Base-by-base conservation (phyloP, 2,797 vertebrate genomes). In the Myotis daubentonii region DNA sequence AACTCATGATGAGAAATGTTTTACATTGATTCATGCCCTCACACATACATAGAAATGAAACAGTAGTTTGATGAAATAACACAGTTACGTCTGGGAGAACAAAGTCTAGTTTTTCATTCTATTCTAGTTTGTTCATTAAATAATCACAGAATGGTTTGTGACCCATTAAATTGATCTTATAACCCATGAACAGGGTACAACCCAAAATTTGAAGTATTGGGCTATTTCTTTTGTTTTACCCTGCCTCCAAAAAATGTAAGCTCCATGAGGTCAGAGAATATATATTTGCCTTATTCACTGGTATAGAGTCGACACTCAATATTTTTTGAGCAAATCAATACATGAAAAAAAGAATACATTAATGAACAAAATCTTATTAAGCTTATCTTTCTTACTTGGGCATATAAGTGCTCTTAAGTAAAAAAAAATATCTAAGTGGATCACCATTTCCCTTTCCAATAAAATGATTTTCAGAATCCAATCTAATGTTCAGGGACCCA, bases 401-500 rank as follows among this genome's bases (percentile, higher is more conserved):
- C 23, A 70, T 76, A 66, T 8, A 49, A 66, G 44, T 81, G 20
- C 7, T 49, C 92, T 82, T 75, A 93, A 80, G 55, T 80, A 94
- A 60, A 60, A 60, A 60, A 60, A 11, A 60, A 13, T n/a, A 78
- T 68, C 86, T 84, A 75, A 86, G 28, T 66, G 72, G 20, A 60
- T 20, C 1, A 4, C 80, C 12, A 70, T 89, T 89, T 91, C 44
- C 13, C 81, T 86, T 91, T 90, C 36, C 51, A 23, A 89, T 55
- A 89, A 92, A 89, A 82, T 57, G 41, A 88, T 47, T 93, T 94
- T 91, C 57, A 36, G n/a, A 81, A 57, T 57, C 57, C 41, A 89
- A 60, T 65, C 30, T 76, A 76, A 87, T 5, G 17, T 62, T 82
- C 38, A 68, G 38, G 30, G 36, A 49, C 28, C 33, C 10, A 65